phyloP scores from a whole-genome alignment of 2,888 invertebrate genomes.

The Tiliacea aurago region DNA sequence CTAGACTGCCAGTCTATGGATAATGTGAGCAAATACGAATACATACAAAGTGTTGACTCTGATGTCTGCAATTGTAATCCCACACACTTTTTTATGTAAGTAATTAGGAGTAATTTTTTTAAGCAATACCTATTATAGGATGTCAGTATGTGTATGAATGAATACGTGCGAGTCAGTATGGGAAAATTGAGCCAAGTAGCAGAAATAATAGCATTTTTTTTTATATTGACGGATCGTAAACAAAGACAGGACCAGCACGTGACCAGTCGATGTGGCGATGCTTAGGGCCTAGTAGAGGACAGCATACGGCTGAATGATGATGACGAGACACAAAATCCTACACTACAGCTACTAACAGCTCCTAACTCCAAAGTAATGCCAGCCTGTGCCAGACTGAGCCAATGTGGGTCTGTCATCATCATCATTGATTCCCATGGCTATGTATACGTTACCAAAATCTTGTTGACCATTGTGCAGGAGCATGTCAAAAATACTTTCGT shows the following conservation, averaged over 20 bases:
- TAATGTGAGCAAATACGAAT: conserved; percentile 27
- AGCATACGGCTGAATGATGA: neutral
- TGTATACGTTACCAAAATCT: neutral
- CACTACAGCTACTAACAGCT: neutral
- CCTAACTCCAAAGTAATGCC: neutral
- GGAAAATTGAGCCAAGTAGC: neutral
- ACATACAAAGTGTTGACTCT: conserved; percentile 26
- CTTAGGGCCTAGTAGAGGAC: neutral
- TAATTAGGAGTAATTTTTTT: no score
- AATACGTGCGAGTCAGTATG: neutral
- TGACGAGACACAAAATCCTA: neutral
- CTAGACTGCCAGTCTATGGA: conserved; percentile 37
- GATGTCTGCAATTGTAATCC: conserved; percentile 20
- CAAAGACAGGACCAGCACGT: neutral
- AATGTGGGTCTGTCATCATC: neutral
- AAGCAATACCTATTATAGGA: no score
- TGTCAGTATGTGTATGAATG: neutral
- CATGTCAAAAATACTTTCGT: neutral
- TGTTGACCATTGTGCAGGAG: neutral
- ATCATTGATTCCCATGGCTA: neutral
- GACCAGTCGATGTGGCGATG: neutral
- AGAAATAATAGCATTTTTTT: neutral
- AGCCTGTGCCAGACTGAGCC: neutral
- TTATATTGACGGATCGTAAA: neutral
- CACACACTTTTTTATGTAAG: conserved; percentile 29